phyloP scores from a whole-genome alignment of 2,797 vertebrate genomes.

The Gymnodraco acuticeps region DNA sequence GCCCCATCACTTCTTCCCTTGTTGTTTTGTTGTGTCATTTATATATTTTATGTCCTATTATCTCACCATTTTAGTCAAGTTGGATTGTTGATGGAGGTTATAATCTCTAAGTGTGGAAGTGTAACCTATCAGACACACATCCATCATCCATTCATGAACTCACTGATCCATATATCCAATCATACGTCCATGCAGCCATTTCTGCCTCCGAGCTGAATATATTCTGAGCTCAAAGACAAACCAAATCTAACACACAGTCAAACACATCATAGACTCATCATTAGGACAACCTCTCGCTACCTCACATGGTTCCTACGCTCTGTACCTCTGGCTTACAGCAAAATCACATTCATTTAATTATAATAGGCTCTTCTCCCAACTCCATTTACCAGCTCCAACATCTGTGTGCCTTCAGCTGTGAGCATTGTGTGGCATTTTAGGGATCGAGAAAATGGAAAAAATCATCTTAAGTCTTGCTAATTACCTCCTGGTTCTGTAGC shows the following conservation, averaged over 20 bases:
- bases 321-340: constrained; percentile 56
- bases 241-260: constrained; percentile 25
- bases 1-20: constrained; percentile 9
- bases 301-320: constrained; percentile 30
- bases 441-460: constrained; percentile 23
- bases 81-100: constrained; percentile 49
- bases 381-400: constrained; percentile 69
- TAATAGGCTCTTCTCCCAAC: constrained; percentile 62
- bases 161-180: no score
- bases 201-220: constrained; percentile 1
- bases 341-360: constrained; percentile 74
- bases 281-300: constrained; percentile 30
- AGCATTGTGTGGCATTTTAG: constrained; percentile 63
- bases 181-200: not conserved
- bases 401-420: constrained; percentile 70
- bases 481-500: constrained; percentile 61
- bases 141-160: constrained; percentile 13
- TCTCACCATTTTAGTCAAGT: constrained; percentile 46
- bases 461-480: constrained; percentile 60
- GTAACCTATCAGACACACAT: constrained; percentile 32
- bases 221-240: constrained; percentile 17
- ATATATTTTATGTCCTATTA: constrained; percentile 38
- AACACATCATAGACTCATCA: constrained; percentile 30
- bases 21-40: constrained; percentile 8
- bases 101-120: constrained; percentile 32